Conservation (phyloP, 2,888 invertebrate genomes). For the Leptopilina myrica region DNA sequence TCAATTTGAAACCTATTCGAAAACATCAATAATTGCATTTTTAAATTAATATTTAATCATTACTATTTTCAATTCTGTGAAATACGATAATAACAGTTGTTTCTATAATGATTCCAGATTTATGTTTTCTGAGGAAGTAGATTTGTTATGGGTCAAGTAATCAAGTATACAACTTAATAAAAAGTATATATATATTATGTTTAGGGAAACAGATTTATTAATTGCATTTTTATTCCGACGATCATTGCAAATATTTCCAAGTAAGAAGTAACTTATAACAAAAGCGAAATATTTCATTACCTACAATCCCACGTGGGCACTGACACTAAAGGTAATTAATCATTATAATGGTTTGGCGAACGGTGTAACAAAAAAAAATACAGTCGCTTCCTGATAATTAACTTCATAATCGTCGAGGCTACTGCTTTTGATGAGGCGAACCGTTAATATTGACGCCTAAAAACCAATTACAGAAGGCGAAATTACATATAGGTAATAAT, state of each 20-base stretch:
- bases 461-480: conserved; percentile 29
- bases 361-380: conserved; percentile 10
- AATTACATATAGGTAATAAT: not conserved
- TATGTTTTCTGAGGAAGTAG: no score
- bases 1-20: no score
- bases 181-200: no score
- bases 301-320: conserved; percentile 29
- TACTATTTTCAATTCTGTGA: no score
- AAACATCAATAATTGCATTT: no score
- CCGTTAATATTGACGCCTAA: conserved; percentile 33
- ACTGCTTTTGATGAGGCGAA: conserved; percentile 36
- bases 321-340: conserved; percentile 34
- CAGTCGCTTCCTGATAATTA: conserved; percentile 40
- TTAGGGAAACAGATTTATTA: no score
- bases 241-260: not conserved
- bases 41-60: no score
- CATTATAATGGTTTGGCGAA: conserved; percentile 41
- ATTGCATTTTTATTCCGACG: not conserved
- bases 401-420: conserved; percentile 36
- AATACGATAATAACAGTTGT: no score
- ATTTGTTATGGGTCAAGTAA: no score
- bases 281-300: conserved; percentile 36
- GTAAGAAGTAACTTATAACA: conserved; percentile 28
- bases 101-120: no score
- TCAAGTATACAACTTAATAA: no score